Evolutionary conservation across 2,113 vertebrate genomes (phyloP).

Genomic region (Columba janthina): DNA sequence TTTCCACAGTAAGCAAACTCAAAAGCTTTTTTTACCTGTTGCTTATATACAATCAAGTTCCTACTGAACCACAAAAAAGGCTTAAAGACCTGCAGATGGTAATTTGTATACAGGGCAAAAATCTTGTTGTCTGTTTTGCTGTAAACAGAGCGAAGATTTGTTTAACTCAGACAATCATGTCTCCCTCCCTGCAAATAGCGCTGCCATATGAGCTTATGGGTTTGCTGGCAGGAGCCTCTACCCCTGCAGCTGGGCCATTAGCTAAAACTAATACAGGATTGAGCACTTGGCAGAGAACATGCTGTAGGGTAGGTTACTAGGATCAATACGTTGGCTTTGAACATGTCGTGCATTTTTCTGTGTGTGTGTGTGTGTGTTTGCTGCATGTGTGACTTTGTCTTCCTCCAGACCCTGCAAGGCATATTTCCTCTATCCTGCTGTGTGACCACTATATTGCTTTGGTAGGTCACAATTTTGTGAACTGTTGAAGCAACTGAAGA

Average conservation of each 20-base stretch:
- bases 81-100: background rate
- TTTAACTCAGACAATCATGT: background rate
- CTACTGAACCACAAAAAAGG: background rate
- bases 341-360: background rate
- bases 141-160: background rate
- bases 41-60: background rate
- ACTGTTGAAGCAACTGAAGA: background rate
- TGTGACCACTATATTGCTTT: accelerated
- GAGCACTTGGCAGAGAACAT: background rate
- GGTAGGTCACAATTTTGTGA: background rate
- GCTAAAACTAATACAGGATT: background rate
- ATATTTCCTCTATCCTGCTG: accelerated
- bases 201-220: background rate
- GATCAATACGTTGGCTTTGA: background rate
- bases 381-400: background rate
- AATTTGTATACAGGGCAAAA: background rate
- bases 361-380: background rate
- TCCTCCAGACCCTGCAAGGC: background rate
- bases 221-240: background rate
- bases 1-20: background rate
- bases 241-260: background rate
- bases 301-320: background rate
- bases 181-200: background rate
- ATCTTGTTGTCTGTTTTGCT: background rate
- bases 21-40: background rate